These are phyloP conservation scores for Penaeus chinensis DNA, from an alignment of 1,140 invertebrate species.

Conservation along the genomic window DNA sequence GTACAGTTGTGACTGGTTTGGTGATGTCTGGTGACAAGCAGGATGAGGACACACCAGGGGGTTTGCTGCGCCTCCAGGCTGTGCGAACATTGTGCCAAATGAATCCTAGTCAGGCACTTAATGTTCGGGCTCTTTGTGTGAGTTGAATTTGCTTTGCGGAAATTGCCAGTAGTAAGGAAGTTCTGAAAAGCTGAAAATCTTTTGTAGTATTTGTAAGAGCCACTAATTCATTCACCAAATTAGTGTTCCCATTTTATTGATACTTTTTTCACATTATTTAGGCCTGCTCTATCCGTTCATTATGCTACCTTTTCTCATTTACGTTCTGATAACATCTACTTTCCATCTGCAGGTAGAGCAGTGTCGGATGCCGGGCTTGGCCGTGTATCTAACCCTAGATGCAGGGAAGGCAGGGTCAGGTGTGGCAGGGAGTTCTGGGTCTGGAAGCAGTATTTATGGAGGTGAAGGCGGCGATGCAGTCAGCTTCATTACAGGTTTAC, in stretches of 20 bases:
- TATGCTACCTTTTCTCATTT: background rate
- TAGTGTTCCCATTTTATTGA: background rate
- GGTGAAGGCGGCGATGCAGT: constrained; percentile 73
- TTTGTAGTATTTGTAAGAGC: background rate
- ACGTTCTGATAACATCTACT: background rate
- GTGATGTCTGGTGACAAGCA: constrained; percentile 84
- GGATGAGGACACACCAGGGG: constrained; percentile 81
- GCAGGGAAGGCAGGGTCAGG: constrained; percentile 39
- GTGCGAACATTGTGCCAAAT: constrained; percentile 87
- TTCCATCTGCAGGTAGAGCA: constrained; percentile 74
- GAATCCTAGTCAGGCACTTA: constrained; percentile 87
- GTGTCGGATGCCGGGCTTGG: constrained; percentile 88
- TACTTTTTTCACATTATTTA: background rate
- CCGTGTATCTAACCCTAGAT: constrained; percentile 82
- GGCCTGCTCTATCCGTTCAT: background rate
- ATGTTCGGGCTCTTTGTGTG: constrained; percentile 84
- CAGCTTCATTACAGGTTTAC: constrained; percentile 89
- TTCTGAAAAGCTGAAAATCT: constrained; percentile 5
- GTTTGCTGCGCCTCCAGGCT: constrained; percentile 78
- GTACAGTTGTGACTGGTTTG: constrained; percentile 58
- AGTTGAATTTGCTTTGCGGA: constrained; percentile 57
- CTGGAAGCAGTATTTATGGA: constrained; percentile 59
- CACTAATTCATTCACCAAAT: background rate
- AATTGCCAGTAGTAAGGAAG: background rate
- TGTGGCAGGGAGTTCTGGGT: constrained; percentile 63